Conservation (phyloP, 2,113 vertebrate species). For the Percopsis transmontana region DNA sequence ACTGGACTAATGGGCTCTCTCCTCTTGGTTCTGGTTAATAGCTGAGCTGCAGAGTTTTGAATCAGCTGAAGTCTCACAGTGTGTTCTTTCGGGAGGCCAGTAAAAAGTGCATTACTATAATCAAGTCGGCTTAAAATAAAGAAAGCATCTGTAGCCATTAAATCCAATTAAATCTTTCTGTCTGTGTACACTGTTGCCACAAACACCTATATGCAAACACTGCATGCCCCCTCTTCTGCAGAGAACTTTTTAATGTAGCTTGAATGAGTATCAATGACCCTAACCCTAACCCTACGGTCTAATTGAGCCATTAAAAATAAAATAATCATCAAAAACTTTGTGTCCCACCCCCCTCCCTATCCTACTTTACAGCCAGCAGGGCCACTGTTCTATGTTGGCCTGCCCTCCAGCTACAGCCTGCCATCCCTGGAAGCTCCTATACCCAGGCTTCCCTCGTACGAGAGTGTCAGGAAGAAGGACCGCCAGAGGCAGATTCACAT, state of each 20-base stretch:
- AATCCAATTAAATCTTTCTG: background rate
- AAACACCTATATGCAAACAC: background rate
- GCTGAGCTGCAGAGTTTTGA: background rate
- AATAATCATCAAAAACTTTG: constrained; percentile 14
- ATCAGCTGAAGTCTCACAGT: background rate
- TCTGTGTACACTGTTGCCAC: background rate
- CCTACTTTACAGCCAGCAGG: constrained; percentile 51
- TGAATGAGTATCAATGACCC: background rate
- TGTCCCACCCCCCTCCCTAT: constrained; percentile 17
- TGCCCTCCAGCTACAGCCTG: constrained; percentile 79
- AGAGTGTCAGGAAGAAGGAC: constrained; percentile 83
- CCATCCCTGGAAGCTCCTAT: constrained; percentile 70
- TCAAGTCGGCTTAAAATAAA: background rate
- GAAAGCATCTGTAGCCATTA: too few species aligned
- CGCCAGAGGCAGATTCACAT: constrained; percentile 84
- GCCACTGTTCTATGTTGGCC: constrained; percentile 79
- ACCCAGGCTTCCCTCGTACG: constrained; percentile 79
- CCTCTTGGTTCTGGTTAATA: background rate
- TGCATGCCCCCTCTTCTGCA: background rate
- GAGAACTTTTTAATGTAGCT: background rate
- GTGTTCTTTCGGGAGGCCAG: background rate
- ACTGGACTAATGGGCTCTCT: background rate
- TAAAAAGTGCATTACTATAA: background rate
- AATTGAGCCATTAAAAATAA: constrained; percentile 3
- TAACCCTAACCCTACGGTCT: too few species aligned